Percentiles rank a stretch among this genome's conserved stretches.
Evolutionary conservation across 2,797 vertebrate genomes (phyloP).

Genomic region (Sebastolobus alascanus): DNA sequence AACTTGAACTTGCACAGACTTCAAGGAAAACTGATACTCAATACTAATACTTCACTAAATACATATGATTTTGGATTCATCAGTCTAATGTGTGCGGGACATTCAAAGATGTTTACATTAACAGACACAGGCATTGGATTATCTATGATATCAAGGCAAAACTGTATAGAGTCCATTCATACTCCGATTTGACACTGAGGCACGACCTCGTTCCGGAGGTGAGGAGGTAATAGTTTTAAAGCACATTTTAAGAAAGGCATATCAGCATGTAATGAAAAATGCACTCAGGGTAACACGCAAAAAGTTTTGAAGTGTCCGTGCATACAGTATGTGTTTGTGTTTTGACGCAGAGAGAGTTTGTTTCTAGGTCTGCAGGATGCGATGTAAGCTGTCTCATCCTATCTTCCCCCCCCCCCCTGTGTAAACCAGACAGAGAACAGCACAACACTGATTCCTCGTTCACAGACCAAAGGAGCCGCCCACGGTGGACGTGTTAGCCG

Average conservation of each 20-base stretch:
- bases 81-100: constrained; percentile 44
- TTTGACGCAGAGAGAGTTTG: constrained; percentile 17
- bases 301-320: constrained; percentile 52
- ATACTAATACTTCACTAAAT: not conserved
- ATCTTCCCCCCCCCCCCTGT: not conserved
- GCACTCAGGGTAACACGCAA: constrained; percentile 24
- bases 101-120: constrained; percentile 50
- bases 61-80: constrained; percentile 14
- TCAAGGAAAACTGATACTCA: not conserved
- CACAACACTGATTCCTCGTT: constrained; percentile 43
- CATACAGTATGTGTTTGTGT: constrained; percentile 41
- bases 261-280: constrained; percentile 60
- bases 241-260: constrained; percentile 68
- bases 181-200: constrained; percentile 55
- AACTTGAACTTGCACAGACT: constrained; percentile 24
- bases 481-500: constrained; percentile 34
- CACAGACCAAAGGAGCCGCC: constrained; percentile 34
- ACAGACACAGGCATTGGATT: constrained; percentile 67
- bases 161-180: constrained; percentile 49
- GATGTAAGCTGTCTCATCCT: constrained; percentile 37
- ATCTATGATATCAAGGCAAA: constrained; percentile 58
- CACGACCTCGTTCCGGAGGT: constrained; percentile 54
- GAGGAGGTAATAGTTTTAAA: constrained; percentile 66
- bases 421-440: constrained; percentile 56
- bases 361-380: constrained; percentile 24